Evolutionary conservation across 2,113 vertebrate species (phyloP).

Genomic region (Proteles cristata): DNA sequence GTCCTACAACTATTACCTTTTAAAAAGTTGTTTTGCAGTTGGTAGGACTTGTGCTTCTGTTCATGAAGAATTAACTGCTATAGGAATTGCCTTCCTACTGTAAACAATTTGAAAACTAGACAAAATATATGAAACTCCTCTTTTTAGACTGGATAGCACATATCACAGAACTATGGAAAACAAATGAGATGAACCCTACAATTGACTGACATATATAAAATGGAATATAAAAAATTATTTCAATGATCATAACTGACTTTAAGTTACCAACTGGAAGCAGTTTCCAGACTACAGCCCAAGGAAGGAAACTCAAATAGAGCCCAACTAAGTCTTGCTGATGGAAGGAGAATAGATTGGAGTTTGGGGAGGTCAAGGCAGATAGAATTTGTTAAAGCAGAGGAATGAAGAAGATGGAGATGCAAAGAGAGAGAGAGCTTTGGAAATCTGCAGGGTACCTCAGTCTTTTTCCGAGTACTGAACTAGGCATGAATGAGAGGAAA

Average conservation of each 20-base stretch:
- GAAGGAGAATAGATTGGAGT: not conserved
- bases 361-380: not conserved
- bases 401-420: not conserved
- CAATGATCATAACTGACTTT: not conserved
- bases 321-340: not conserved
- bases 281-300: not conserved
- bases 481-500: not conserved
- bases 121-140: constrained; percentile 8
- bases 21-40: constrained; percentile 8
- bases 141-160: not conserved
- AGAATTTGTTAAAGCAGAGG: not conserved
- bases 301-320: not conserved
- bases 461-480: not conserved
- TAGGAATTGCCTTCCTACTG: not conserved
- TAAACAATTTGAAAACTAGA: constrained; percentile 39
- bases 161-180: not conserved
- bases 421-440: not conserved
- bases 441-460: not conserved
- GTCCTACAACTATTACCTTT: not conserved
- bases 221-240: not conserved
- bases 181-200: not conserved
- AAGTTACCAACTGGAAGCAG: not conserved
- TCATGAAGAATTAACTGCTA: constrained; percentile 1
- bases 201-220: not conserved
- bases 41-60: not conserved